Conservation (phyloP, 2,888 invertebrate genomes). For the Leucoma salicis region DNA sequence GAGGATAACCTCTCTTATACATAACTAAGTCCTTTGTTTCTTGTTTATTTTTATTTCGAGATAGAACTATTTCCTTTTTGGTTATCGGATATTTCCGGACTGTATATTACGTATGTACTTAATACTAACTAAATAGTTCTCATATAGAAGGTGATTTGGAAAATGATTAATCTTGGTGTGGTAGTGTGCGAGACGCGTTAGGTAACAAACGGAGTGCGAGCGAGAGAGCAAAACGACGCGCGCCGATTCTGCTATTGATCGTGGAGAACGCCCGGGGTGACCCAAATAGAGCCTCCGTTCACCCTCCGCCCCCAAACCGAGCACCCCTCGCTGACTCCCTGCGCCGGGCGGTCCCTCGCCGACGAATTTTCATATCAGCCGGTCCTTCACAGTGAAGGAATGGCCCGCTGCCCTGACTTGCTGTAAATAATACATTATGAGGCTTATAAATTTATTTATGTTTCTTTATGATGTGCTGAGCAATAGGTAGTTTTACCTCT, state of each 20-base stretch:
- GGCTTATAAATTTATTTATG: not conserved
- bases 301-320: slow-evolving; percentile 58
- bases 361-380: slow-evolving; percentile 80
- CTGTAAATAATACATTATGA: slow-evolving; percentile 56
- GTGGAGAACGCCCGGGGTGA: slow-evolving; percentile 80
- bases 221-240: slow-evolving; percentile 68
- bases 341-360: slow-evolving; percentile 53
- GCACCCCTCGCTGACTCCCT: slow-evolving; percentile 43
- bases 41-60: slow-evolving; percentile 6
- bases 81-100: slow-evolving; percentile 18
- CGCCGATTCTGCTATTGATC: slow-evolving; percentile 77
- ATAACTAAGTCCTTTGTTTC: slow-evolving; percentile 17
- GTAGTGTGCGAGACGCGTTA: slow-evolving; percentile 73
- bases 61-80: slow-evolving; percentile 10
- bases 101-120: slow-evolving; percentile 25
- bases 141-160: slow-evolving; percentile 57
- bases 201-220: slow-evolving; percentile 69
- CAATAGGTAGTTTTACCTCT: no score
- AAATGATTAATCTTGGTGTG: slow-evolving; percentile 73
- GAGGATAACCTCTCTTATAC: slow-evolving; percentile 37
- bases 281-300: slow-evolving; percentile 79
- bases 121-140: slow-evolving; percentile 49
- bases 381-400: slow-evolving; percentile 67
- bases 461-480: no score
- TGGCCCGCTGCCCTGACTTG: slow-evolving; percentile 58